Percentiles rank a stretch among this genome's conserved stretches.
phyloP scores from a whole-genome alignment of 2,113 vertebrate genomes.

The Mastomys coucha region DNA sequence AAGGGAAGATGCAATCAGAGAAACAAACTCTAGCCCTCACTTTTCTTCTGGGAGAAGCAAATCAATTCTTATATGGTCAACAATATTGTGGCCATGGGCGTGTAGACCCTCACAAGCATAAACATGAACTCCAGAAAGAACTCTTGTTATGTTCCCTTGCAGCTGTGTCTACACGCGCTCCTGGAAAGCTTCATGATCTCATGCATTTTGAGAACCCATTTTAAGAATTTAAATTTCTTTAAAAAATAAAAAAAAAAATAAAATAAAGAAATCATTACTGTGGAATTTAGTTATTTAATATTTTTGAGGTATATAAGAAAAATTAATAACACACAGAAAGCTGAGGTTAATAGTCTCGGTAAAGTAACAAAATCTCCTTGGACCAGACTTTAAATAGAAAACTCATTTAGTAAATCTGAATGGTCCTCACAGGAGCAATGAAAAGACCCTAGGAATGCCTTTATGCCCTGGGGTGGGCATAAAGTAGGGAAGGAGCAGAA shows the following conservation, averaged over 20 bases:
- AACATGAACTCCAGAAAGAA: background rate
- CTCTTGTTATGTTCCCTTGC: background rate
- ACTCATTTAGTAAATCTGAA: constrained; percentile 38
- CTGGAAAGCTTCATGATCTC: background rate
- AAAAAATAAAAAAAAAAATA: background rate
- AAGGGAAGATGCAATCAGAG: background rate
- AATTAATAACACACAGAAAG: constrained; percentile 62
- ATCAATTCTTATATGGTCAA: background rate
- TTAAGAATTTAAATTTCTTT: constrained; percentile 35
- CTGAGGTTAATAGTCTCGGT: constrained; percentile 64
- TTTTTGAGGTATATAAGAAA: constrained; percentile 34
- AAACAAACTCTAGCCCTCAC: background rate
- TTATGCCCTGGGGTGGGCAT: background rate
- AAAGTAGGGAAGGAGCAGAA: background rate
- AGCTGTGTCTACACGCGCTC: background rate
- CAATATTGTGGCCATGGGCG: background rate
- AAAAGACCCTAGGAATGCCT: constrained; percentile 29
- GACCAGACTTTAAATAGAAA: constrained; percentile 64
- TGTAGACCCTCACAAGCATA: background rate
- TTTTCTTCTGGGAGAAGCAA: background rate
- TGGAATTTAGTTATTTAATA: constrained; percentile 56
- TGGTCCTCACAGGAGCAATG: constrained; percentile 45
- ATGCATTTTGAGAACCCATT: background rate
- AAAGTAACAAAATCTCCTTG: constrained; percentile 64
- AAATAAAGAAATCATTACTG: background rate